phyloP scores from a whole-genome alignment of 1,140 invertebrate species.

The Drosophila repleta region DNA sequence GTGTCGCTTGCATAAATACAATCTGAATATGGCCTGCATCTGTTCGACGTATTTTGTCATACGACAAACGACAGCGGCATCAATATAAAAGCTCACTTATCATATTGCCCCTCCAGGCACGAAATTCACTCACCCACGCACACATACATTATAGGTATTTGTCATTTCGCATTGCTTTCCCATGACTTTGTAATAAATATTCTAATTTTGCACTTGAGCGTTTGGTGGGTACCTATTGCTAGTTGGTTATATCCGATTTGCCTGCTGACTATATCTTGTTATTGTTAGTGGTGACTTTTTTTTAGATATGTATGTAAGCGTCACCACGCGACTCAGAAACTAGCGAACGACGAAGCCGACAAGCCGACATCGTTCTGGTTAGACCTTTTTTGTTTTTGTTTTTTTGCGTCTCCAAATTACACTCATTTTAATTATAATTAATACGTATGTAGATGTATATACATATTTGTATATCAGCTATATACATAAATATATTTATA shows the following conservation, averaged over 20 bases:
- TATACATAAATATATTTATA: neutral
- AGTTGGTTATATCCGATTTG: slow-evolving; percentile 37
- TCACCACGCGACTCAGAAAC: slow-evolving; percentile 39
- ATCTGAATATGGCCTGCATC: slow-evolving; percentile 30
- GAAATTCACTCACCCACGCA: neutral
- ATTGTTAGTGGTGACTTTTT: slow-evolving; percentile 47
- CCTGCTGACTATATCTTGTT: slow-evolving; percentile 25
- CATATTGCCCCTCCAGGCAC: slow-evolving; percentile 47
- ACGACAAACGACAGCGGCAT: slow-evolving; percentile 43
- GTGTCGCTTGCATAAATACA: slow-evolving; percentile 42
- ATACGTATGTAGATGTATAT: slow-evolving; percentile 48
- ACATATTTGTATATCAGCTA: neutral
- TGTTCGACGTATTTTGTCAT: slow-evolving; percentile 62
- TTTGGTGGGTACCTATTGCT: slow-evolving; percentile 28
- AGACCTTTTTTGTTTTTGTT: slow-evolving; percentile 25
- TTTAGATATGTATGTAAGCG: slow-evolving; percentile 24
- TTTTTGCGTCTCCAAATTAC: slow-evolving; percentile 47
- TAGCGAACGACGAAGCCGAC: slow-evolving; percentile 36
- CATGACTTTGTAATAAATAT: slow-evolving; percentile 78
- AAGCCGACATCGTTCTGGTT: slow-evolving; percentile 43
- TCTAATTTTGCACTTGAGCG: slow-evolving; percentile 74
- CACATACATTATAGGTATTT: slow-evolving; percentile 31
- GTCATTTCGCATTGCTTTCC: slow-evolving; percentile 56
- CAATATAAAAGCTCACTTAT: slow-evolving; percentile 62
- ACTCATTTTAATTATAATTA: slow-evolving; percentile 74